Evolutionary conservation across 2,797 vertebrate genomes (phyloP).

Genomic region (Potorous gilbertii): DNA sequence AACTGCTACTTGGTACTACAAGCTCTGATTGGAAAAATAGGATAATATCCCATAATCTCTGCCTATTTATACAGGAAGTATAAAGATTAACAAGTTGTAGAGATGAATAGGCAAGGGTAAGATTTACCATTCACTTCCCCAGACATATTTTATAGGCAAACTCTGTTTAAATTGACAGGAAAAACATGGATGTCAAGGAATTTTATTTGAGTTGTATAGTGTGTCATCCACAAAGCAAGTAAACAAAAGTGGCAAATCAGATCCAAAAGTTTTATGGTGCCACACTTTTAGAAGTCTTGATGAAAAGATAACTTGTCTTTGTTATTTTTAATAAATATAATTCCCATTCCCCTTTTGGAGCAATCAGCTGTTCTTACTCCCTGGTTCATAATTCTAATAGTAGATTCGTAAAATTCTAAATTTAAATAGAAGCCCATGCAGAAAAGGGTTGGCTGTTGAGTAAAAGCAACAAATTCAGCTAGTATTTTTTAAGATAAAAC

Average conservation of each 20-base stretch:
- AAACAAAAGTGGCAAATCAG: not conserved
- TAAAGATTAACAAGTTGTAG: not conserved
- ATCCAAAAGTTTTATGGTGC: not conserved
- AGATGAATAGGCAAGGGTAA: not conserved
- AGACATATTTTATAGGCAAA: not conserved
- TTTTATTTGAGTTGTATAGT: not conserved
- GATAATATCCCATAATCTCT: not conserved
- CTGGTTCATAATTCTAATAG: not conserved
- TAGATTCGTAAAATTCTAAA: not conserved
- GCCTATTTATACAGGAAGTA: not conserved
- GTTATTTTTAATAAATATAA: constrained; percentile 4
- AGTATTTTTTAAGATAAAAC: not conserved
- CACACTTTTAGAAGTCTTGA: constrained; percentile 14
- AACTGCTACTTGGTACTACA: not conserved
- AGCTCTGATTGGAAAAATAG: constrained; percentile 6
- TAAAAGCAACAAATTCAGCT: constrained; percentile 1
- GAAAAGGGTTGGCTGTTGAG: not conserved
- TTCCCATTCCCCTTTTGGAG: not conserved
- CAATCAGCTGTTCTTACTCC: not conserved
- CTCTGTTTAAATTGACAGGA: not conserved
- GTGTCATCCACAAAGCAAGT: not conserved
- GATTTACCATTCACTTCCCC: not conserved
- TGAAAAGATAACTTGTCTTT: not conserved
- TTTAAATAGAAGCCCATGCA: not conserved
- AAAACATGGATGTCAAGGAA: not conserved